A percentile compares a stretch with the other conserved stretches of the same genome.
Evolutionary conservation across 2,888 invertebrate species (phyloP).

Genomic region (Caradrina kadenii): DNA sequence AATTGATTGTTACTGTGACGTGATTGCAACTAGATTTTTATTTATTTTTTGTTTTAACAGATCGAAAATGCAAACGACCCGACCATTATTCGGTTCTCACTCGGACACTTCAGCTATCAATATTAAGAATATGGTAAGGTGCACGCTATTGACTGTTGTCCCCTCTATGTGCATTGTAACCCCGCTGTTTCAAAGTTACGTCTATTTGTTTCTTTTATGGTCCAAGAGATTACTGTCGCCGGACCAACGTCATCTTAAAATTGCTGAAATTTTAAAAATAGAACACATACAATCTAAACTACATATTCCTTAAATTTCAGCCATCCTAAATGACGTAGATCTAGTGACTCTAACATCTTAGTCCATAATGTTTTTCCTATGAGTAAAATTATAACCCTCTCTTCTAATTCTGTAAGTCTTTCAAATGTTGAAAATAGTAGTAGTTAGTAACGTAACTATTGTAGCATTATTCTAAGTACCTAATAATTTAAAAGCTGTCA

Average conservation of each 20-base stretch:
- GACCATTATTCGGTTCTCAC: conserved; percentile 89
- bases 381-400: not conserved
- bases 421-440: too few species aligned
- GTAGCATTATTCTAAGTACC: too few species aligned
- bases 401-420: too few species aligned
- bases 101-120: conserved; percentile 92
- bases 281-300: too few species aligned
- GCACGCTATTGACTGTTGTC: conserved; percentile 37
- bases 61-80: conserved; percentile 74
- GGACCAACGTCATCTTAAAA: not conserved
- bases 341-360: not conserved
- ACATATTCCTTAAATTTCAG: not conserved
- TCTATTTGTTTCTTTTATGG: conserved; percentile 17
- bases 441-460: too few species aligned
- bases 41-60: conserved; percentile 69
- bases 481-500: too few species aligned
- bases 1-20: too few species aligned
- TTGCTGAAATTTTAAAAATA: too few species aligned
- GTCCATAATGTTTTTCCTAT: not conserved
- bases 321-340: not conserved
- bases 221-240: not conserved
- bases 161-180: conserved; percentile 49
- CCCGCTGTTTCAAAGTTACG: conserved; percentile 32
- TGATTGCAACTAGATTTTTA: too few species aligned
- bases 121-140: conserved; percentile 89